Conservation (phyloP, 1,140 invertebrate genomes). For the Pseudomyrmex sp. region DNA sequence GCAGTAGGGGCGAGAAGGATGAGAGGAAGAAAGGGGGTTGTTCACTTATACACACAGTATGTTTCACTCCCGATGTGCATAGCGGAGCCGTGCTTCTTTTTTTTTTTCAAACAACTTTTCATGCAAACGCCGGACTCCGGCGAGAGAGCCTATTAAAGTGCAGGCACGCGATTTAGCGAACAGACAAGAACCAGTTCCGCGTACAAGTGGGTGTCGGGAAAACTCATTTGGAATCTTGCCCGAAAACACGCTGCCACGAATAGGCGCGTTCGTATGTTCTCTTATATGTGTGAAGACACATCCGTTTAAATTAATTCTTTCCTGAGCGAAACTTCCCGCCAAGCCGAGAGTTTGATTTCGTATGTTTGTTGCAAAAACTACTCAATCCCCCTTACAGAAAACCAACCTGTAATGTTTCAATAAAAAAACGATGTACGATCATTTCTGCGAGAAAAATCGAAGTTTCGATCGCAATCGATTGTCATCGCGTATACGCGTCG, state of each 20-base stretch:
- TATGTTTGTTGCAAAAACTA: neutral
- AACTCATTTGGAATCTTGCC: slow-evolving; percentile 65
- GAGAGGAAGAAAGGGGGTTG: slow-evolving; percentile 9
- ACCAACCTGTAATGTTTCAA: neutral
- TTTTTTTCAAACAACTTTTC: slow-evolving; percentile 70
- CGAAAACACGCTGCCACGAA: slow-evolving; percentile 48
- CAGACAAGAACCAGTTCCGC: slow-evolving; percentile 67
- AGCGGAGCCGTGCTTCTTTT: slow-evolving; percentile 58
- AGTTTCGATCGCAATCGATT: neutral
- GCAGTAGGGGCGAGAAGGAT: neutral
- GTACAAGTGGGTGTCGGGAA: slow-evolving; percentile 67
- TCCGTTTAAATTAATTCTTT: slow-evolving; percentile 9
- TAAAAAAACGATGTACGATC: too few species aligned
- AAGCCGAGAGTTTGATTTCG: slow-evolving; percentile 1
- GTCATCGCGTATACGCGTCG: neutral
- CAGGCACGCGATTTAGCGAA: slow-evolving; percentile 69
- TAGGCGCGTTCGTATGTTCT: neutral
- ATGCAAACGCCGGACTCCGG: slow-evolving; percentile 54
- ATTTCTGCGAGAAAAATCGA: neutral
- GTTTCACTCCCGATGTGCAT: slow-evolving; percentile 41
- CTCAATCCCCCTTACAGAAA: neutral
- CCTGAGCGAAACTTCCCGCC: neutral
- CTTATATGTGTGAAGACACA: slow-evolving; percentile 6
- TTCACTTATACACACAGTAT: slow-evolving; percentile 59
- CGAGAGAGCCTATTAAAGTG: slow-evolving; percentile 67